A percentile compares a stretch with the other conserved stretches of the same genome.
These are phyloP conservation scores for Zaprionus kolodkinae DNA, from an alignment of 1,140 invertebrate species.

Conservation along the genomic window DNA sequence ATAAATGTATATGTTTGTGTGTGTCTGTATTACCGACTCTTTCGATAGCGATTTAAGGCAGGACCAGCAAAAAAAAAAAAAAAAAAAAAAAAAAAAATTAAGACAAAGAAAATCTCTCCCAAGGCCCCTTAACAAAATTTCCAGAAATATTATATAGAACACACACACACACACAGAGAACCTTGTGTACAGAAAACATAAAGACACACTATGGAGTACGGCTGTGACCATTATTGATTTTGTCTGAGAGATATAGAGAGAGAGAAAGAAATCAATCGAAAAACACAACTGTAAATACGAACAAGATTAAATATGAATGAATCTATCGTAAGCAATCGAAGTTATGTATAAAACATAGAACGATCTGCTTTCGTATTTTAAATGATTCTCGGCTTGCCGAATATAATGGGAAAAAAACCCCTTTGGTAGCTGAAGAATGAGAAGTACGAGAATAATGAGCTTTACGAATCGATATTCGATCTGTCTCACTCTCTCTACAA, in stretches of 20 bases:
- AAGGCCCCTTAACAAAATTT: not conserved
- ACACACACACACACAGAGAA: constrained; percentile 1
- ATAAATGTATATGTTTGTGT: not conserved
- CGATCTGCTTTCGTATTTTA: constrained; percentile 23
- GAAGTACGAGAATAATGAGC: not conserved
- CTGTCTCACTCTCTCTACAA: not conserved
- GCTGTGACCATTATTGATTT: constrained; percentile 72
- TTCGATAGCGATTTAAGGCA: constrained; percentile 41
- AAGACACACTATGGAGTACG: constrained; percentile 58
- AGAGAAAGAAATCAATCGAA: constrained; percentile 27
- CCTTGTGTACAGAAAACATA: constrained; percentile 16
- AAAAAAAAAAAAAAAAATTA: not conserved
- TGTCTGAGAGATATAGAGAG: constrained; percentile 50
- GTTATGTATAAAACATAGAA: not conserved
- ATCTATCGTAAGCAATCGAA: not conserved
- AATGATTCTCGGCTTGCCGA: constrained; percentile 9
- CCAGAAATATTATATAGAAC: not conserved
- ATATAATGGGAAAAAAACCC: not conserved
- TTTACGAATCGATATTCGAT: constrained; percentile 5
- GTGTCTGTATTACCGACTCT: constrained; percentile 51
- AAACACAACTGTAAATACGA: constrained; percentile 67
- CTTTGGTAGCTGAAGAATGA: not conserved
- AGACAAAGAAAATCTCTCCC: not conserved
- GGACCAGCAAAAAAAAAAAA: constrained; percentile 51
- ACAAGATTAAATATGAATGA: constrained; percentile 17